These are phyloP conservation scores for Ochropleura leucogaster DNA, from an alignment of 2,888 invertebrate genomes.

Conservation along the genomic window DNA sequence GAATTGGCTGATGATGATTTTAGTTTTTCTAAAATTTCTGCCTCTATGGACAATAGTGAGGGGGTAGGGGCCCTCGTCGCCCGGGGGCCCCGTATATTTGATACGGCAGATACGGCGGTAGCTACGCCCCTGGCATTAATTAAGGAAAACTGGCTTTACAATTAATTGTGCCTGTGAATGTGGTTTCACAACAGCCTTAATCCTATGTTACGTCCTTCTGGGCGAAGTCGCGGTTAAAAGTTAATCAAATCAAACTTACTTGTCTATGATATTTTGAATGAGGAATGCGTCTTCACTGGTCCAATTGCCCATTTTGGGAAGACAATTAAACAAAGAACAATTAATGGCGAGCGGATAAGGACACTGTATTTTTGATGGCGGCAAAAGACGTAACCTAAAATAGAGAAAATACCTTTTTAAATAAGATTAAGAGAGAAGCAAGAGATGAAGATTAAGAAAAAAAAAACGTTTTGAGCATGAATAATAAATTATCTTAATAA, in stretches of 20 bases:
- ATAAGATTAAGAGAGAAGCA: too few relatives aligned
- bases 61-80: too few relatives aligned
- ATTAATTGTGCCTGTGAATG: background rate
- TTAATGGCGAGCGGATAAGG: conserved; percentile 89
- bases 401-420: conserved; percentile 20
- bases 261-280: conserved; percentile 91
- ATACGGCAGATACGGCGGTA: too few relatives aligned
- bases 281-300: conserved; percentile 88
- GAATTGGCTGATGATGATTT: too few relatives aligned
- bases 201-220: background rate
- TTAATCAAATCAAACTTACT: conserved; percentile 81
- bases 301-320: conserved; percentile 89
- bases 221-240: background rate
- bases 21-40: too few relatives aligned
- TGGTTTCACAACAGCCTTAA: background rate
- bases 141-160: background rate
- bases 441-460: too few relatives aligned
- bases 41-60: too few relatives aligned
- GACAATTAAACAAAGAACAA: conserved; percentile 91
- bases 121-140: too few relatives aligned
- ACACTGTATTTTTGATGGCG: conserved; percentile 79
- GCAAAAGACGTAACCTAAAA: conserved; percentile 87
- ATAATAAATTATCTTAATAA: too few relatives aligned
- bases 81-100: too few relatives aligned
- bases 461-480: too few relatives aligned